Evolutionary conservation across 37 sponge, comb jelly and placozoan genomes (phyloP), one percentile per base, ranked within the genome.

Genomic region (Corticium candelabrum): DNA sequence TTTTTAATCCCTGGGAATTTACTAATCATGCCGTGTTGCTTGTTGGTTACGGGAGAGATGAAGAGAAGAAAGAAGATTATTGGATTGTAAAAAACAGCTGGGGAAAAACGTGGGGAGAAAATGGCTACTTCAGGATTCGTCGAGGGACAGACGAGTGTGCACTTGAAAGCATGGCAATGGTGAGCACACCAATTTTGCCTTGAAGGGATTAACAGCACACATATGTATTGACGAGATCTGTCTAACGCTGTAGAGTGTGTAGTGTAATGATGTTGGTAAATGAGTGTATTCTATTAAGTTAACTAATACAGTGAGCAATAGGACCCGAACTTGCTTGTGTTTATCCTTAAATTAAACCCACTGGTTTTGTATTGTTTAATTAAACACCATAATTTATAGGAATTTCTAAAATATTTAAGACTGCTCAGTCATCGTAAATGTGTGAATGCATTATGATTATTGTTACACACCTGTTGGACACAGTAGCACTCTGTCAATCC

Each of bases 41-140:
- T 3, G 78, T 82, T 0, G 86, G 83, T 2, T 85, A 85, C 68
- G 86, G 86, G 7, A n/a, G 21, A 21, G 74, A 72, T 27, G 41
- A 40, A 15, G 78, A 85, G 62, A n/a, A 37, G 0, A 82, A 82
- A 39, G 38, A 37, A 7, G 37, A 75, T 3, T 85, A 76, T 31
- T 85, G 86, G 86, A 76, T 82, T 1, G 86, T 85, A 37, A 85
- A 85, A 73, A 85, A 85, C 74, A 82, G 82, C 78, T 85, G 86
- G 86, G 82, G 86, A 2, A 38, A 37, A 32, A 32, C 41, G 0
- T 85, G 82, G 82, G 86, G 86, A 3, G 86, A 85, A 32, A 27
- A 85, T 4, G 86, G 86, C 37, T 85, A 77, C 50, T 85, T 85
- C 74, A 35, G 83, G 37, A 85, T 85, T 32, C 37, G 73, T 30